Evolutionary conservation across 2,797 vertebrate genomes (phyloP).

Genomic region (Ciconia nigra): DNA sequence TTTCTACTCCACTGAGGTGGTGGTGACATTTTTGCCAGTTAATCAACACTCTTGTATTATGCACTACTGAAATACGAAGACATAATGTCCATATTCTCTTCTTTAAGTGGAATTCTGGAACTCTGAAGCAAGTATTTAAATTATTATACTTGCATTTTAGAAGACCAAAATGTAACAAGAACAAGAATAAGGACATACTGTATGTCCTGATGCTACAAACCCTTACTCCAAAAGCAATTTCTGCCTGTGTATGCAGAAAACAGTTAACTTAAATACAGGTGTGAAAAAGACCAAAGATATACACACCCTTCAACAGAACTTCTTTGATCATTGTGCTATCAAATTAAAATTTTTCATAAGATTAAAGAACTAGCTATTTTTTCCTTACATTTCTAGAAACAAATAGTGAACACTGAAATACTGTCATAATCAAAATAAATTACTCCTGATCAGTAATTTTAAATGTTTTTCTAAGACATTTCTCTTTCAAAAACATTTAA

Average conservation of each 20-base stretch:
- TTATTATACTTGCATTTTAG: neutral
- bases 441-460: neutral
- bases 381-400: neutral
- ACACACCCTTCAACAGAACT: neutral
- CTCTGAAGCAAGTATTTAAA: neutral
- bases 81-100: neutral
- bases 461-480: neutral
- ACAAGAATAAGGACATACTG: neutral
- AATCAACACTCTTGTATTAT: neutral
- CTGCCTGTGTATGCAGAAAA: neutral
- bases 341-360: neutral
- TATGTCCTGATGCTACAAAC: neutral
- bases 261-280: neutral
- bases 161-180: neutral
- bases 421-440: neutral
- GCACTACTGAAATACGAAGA: neutral
- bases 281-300: neutral
- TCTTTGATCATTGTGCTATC: neutral
- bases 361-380: neutral
- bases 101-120: neutral
- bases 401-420: neutral
- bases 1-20: neutral
- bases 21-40: neutral
- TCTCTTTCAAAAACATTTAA: slow-evolving; percentile 24
- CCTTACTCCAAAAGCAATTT: neutral